These are phyloP conservation scores for Zenarchopterus dispar DNA, from an alignment of 2,797 vertebrate genomes.

Conservation along the genomic window DNA sequence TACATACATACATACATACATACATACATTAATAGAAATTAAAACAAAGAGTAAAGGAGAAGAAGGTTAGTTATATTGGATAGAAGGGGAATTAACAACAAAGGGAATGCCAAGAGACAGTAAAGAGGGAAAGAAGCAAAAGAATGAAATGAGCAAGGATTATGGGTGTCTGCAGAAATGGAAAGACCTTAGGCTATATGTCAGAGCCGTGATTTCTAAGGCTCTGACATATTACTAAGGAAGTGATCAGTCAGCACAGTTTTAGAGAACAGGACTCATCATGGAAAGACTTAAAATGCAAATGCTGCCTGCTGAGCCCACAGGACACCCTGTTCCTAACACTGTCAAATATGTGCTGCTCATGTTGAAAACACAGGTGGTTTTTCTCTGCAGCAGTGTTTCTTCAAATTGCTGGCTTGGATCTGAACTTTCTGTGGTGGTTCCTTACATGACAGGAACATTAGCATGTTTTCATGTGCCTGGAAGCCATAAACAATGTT, in stretches of 20 bases:
- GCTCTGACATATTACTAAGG: slow-evolving; percentile 57
- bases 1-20: too few species aligned
- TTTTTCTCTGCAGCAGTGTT: slow-evolving; percentile 21
- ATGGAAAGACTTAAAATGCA: slow-evolving; percentile 56
- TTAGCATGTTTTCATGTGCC: slow-evolving; percentile 1
- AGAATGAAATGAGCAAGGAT: slow-evolving; percentile 44
- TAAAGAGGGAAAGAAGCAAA: slow-evolving; percentile 37
- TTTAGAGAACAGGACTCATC: slow-evolving; percentile 48
- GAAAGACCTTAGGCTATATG: slow-evolving; percentile 64
- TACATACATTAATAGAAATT: too few species aligned
- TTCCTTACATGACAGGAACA: slow-evolving; percentile 8
- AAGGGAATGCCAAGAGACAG: slow-evolving; percentile 64
- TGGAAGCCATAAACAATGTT: not conserved
- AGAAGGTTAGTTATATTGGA: too few species aligned
- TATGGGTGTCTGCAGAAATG: slow-evolving; percentile 61
- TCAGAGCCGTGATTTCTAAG: slow-evolving; percentile 61
- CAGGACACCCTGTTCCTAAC: slow-evolving; percentile 38
- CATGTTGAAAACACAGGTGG: slow-evolving; percentile 10
- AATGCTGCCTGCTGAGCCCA: slow-evolving; percentile 40
- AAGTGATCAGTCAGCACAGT: slow-evolving; percentile 74
- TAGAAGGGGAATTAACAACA: slow-evolving; percentile 51
- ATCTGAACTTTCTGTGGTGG: slow-evolving; percentile 15
- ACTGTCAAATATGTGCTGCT: slow-evolving; percentile 19
- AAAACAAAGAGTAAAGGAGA: too few species aligned
- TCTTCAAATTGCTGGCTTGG: slow-evolving; percentile 6